Conservation (phyloP, 2,797 vertebrate genomes). For the Taenioides sp. region DNA sequence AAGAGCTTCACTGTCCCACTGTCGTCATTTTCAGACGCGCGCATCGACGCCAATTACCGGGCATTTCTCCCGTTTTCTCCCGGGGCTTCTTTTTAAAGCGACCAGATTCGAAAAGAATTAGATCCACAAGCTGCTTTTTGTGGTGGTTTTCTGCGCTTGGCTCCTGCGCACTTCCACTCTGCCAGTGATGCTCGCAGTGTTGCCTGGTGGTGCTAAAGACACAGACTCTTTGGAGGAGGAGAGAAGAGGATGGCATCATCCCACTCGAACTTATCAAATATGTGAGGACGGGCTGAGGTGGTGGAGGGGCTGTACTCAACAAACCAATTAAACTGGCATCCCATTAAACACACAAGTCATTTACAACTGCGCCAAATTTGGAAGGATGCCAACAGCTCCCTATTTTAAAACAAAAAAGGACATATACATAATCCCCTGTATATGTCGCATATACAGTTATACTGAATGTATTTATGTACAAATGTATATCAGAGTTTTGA, state of each 20-base stretch:
- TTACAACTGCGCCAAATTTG: neutral
- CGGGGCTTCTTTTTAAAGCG: conserved; percentile 8
- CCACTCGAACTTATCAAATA: conserved; percentile 40
- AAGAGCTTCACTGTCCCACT: conserved; percentile 63
- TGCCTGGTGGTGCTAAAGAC: conserved; percentile 70
- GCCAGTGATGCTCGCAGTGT: conserved; percentile 72
- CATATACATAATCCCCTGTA: neutral
- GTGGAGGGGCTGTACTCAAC: neutral
- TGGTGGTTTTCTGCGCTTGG: conserved; percentile 49
- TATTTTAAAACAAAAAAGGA: neutral
- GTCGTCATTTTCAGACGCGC: conserved; percentile 67
- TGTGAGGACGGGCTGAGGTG: conserved; percentile 28
- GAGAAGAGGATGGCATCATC: conserved; percentile 55
- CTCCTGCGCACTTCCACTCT: conserved; percentile 79
- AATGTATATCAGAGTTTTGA: too few species aligned
- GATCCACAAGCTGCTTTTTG: conserved; percentile 59
- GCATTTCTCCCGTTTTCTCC: conserved; percentile 12
- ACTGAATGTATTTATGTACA: too few species aligned
- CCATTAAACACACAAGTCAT: conserved; percentile 15
- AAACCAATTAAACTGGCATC: conserved; percentile 4
- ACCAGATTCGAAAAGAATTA: conserved; percentile 12
- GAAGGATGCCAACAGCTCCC: neutral
- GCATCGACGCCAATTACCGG: conserved; percentile 54
- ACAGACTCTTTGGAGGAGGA: conserved; percentile 64
- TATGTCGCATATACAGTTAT: neutral